phyloP scores from a whole-genome alignment of 2,113 vertebrate genomes.

The Chiloscyllium plagiosum region DNA sequence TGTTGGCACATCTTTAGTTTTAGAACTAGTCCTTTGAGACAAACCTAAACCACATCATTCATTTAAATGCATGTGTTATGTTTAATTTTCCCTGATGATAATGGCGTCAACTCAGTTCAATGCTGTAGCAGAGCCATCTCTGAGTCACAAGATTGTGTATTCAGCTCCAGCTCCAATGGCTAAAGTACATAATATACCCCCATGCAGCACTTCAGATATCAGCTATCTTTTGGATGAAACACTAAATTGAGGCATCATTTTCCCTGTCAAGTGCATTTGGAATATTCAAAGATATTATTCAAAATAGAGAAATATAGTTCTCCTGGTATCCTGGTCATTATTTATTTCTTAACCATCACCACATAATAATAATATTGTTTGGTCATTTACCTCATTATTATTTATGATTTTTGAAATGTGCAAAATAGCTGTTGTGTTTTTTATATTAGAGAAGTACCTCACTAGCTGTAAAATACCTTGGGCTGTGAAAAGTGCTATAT shows the following conservation, averaged over 20 bases:
- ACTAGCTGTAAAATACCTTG: neutral
- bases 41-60: neutral
- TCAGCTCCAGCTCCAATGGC: neutral
- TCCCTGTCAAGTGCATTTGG: neutral
- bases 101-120: neutral
- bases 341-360: neutral
- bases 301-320: neutral
- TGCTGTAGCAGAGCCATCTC: neutral
- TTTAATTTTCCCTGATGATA: neutral
- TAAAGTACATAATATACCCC: neutral
- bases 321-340: neutral
- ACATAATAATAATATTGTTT: neutral
- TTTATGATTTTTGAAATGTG: neutral
- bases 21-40: neutral
- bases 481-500: neutral
- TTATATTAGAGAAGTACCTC: neutral
- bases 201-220: neutral
- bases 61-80: neutral
- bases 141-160: neutral
- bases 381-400: neutral
- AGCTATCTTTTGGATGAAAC: neutral
- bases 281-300: neutral
- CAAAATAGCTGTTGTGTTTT: neutral
- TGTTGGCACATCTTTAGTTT: neutral
- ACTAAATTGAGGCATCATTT: neutral